Base-by-base conservation (phyloP, 2,113 vertebrate genomes). In the Zosterops lateralis region DNA sequence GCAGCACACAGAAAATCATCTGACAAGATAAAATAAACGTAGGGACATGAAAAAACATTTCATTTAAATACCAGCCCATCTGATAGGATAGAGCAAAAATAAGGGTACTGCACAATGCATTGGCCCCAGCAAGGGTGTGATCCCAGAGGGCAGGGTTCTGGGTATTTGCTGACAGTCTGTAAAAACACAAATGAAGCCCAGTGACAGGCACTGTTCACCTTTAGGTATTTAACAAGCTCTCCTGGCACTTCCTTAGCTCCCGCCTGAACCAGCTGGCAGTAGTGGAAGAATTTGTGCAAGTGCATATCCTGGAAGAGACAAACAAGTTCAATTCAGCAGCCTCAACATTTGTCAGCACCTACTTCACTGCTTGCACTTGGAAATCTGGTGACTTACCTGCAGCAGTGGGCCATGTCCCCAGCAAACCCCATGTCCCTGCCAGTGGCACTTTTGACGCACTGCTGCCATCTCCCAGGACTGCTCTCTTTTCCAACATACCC, bases 221-320 rank as follows among this genome's bases (percentile, higher is more conserved):
- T 99, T 48, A 99, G 97, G 97, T 98, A 99, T 97, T 99, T 99
- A 85, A 99, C 95, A 16, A 99, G 99, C 44, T 99, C 99, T 62
- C 98, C 98, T 34, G 97, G 97, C 93, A 97, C 98, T 57, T 98
- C 98, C 86, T 98, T 98, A 4, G 98, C 97, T 36, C 98, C 98
- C 1, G 97, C 97, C 89, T 97, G 98, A 95, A 98, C 98, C 93
- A 98, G 95, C 94, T 99, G 99, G 97, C 99, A 99, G 93, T 99
- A 98, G 84, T 99, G 98, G 98, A 99, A 99, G 97, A 99, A 99
- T 84, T 99, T 99, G 94, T 99, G 98, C 45, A 99, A 98, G 67
- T 99, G 99, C 81, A 99, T 97, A 96, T 99, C 99, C 99, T 99
- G 95, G 8, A 97, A 97, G 73, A 57, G 87, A 96, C 87, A 64